Conservation (phyloP, 2,888 invertebrate species). For the Lasioglossum zephyrum region DNA sequence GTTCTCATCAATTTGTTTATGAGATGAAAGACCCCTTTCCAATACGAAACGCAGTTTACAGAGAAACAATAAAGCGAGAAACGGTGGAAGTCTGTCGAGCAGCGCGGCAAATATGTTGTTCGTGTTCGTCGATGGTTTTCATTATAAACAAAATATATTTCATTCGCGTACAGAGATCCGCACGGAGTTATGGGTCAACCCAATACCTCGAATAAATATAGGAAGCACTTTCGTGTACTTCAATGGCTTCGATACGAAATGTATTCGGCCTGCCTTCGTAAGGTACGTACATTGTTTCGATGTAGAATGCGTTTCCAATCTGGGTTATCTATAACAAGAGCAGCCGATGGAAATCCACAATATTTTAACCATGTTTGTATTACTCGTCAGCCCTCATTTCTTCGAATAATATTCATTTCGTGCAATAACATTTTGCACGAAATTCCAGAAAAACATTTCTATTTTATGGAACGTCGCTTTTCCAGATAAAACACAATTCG, state of each 20-base stretch:
- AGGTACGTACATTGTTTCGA: background rate
- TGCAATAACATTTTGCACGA: too few relatives aligned
- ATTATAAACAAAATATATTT: background rate
- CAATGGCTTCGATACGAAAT: slow-evolving; percentile 8
- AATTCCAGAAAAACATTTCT: background rate
- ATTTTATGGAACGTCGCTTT: background rate
- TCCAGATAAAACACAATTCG: background rate
- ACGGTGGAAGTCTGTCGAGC: background rate
- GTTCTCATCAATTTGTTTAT: too few relatives aligned
- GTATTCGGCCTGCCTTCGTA: background rate
- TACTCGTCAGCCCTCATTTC: too few relatives aligned
- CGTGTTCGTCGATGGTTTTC: background rate
- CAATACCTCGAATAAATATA: background rate
- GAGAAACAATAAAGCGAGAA: background rate
- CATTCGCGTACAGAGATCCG: background rate
- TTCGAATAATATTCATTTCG: too few relatives aligned
- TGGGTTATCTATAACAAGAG: background rate
- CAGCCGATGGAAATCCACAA: background rate
- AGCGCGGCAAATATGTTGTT: background rate
- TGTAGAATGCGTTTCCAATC: background rate
- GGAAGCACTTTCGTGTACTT: slow-evolving; percentile 1
- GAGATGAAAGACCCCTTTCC: too few relatives aligned
- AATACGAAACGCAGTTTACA: background rate
- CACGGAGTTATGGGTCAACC: background rate
- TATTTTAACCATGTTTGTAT: too few relatives aligned